Conservation (phyloP, 2,797 vertebrate species). For the Pagetopsis macropterus region DNA sequence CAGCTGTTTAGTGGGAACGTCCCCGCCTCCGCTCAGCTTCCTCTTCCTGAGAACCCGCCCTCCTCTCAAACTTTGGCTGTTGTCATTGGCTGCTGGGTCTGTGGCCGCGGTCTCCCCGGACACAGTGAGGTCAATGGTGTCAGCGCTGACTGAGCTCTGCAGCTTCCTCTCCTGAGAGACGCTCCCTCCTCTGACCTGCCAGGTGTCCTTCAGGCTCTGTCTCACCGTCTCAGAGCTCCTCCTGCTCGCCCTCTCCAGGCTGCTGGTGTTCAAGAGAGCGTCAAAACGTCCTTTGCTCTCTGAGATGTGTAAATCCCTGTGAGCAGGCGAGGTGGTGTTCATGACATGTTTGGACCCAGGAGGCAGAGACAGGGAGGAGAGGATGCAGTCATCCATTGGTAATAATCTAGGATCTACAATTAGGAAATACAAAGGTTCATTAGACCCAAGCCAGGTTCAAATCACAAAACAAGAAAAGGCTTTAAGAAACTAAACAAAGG, state of each 20-base stretch:
- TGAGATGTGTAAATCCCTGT: slow-evolving; percentile 40
- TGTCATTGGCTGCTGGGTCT: slow-evolving; percentile 42
- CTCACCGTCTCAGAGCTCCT: slow-evolving; percentile 46
- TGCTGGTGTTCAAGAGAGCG: slow-evolving; percentile 13
- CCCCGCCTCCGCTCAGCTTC: slow-evolving; percentile 67
- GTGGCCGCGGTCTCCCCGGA: slow-evolving; percentile 43
- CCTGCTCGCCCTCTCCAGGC: slow-evolving; percentile 40
- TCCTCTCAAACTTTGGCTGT: slow-evolving; percentile 51
- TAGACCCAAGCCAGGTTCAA: not conserved
- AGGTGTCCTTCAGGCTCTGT: slow-evolving; percentile 40
- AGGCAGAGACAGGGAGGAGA: slow-evolving; percentile 78
- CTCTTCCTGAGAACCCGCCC: slow-evolving; percentile 69
- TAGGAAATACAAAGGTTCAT: not conserved
- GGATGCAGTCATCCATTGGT: slow-evolving; percentile 81
- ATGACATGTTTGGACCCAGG: slow-evolving; percentile 53
- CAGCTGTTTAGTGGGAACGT: slow-evolving; percentile 64
- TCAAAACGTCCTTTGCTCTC: slow-evolving; percentile 43
- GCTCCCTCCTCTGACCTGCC: slow-evolving; percentile 23
- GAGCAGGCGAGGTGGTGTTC: slow-evolving; percentile 48
- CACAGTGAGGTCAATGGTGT: slow-evolving; percentile 66
- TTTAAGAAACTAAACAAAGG: not conserved
- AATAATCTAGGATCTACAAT: slow-evolving; percentile 71
- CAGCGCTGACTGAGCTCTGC: slow-evolving; percentile 26
- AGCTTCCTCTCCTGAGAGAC: slow-evolving; percentile 53
- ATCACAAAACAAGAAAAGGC: too few relatives aligned